A percentile compares a stretch with the other conserved stretches of the same genome.
These are phyloP conservation scores for Phallusia fumigata DNA, from an alignment of 23 tunicate species.

Conservation along the genomic window DNA sequence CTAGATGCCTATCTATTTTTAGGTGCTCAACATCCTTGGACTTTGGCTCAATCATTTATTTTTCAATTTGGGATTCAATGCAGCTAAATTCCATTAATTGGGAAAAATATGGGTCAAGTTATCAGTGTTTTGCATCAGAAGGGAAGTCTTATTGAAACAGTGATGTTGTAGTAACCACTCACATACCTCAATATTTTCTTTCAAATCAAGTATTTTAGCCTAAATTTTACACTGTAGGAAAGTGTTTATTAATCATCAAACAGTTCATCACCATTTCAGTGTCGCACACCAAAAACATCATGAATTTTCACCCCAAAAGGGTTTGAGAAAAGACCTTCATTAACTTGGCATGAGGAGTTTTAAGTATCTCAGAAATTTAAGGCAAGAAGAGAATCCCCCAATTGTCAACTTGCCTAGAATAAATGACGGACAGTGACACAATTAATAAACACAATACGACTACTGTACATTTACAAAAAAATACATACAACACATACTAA, in stretches of 20 bases:
- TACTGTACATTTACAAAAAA: background rate
- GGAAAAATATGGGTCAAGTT: too few species aligned
- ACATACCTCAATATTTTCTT: too few species aligned
- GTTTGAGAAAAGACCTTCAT: constrained; percentile 47
- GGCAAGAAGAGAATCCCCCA: constrained; percentile 19
- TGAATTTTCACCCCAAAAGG: constrained; percentile 25
- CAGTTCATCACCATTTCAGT: constrained; percentile 13
- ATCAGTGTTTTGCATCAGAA: too few species aligned
- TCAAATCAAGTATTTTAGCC: too few species aligned
- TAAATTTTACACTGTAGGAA: too few species aligned
- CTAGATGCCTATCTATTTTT: too few species aligned
- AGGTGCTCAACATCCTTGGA: too few species aligned
- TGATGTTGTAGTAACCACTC: too few species aligned
- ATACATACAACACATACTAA: background rate
- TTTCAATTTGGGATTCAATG: too few species aligned
- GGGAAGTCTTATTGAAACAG: too few species aligned
- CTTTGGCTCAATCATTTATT: too few species aligned
- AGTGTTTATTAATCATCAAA: background rate
- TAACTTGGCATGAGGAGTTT: constrained; percentile 31
- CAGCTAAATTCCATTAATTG: too few species aligned
- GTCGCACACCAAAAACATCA: constrained; percentile 46
- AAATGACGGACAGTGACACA: background rate
- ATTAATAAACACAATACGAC: background rate
- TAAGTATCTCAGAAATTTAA: background rate
- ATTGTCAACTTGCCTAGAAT: background rate